These are phyloP conservation scores for Acrossocheilus wenchowensis DNA, from an alignment of 2,797 vertebrate species.

Conservation along the genomic window DNA sequence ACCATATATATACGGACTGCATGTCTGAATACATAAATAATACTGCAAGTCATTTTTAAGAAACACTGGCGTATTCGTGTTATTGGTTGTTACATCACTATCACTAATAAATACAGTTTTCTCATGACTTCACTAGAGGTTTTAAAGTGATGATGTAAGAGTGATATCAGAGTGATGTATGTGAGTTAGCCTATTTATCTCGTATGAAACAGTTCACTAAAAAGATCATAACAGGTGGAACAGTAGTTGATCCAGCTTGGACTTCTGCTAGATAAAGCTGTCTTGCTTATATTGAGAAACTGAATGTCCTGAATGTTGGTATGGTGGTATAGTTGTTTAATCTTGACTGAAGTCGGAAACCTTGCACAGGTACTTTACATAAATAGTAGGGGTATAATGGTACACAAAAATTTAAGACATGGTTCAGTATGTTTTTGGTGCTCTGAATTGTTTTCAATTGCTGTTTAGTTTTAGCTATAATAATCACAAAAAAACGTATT, in stretches of 20 bases:
- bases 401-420: too few relatives aligned
- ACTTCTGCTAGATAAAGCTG: not conserved
- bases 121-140: not conserved
- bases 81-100: not conserved
- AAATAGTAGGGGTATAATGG: not conserved
- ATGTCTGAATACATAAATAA: not conserved
- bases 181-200: too few relatives aligned
- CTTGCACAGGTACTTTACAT: not conserved
- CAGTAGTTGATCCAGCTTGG: not conserved
- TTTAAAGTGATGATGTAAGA: not conserved
- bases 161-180: not conserved
- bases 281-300: not conserved
- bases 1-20: not conserved
- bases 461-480: too few relatives aligned
- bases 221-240: slow-evolving; percentile 10
- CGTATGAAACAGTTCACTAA: not conserved
- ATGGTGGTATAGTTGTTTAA: too few relatives aligned
- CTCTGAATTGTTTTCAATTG: too few relatives aligned
- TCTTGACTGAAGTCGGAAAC: too few relatives aligned
- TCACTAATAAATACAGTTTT: not conserved
- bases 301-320: not conserved
- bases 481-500: not conserved
- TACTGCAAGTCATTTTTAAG: not conserved
- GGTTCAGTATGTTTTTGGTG: too few relatives aligned
- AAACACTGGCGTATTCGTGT: not conserved